These are phyloP conservation scores for Battus philenor DNA, from an alignment of 1,140 invertebrate genomes.

Conservation along the genomic window DNA sequence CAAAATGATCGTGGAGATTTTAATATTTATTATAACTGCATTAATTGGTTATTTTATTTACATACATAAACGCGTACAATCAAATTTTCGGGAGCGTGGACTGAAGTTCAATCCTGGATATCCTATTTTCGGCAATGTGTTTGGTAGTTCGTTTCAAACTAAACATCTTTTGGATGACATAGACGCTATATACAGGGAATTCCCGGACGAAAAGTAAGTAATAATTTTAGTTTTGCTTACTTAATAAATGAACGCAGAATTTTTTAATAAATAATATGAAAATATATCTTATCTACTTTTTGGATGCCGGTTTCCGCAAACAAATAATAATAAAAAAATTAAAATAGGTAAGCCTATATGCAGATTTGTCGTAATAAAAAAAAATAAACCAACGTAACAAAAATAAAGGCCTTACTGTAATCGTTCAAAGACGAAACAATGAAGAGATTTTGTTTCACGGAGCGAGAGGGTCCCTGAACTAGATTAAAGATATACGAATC, in stretches of 20 bases:
- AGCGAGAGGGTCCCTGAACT: no score
- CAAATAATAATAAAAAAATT: no score
- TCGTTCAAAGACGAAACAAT: no score
- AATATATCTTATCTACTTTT: conserved; percentile 39
- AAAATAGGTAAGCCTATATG: no score
- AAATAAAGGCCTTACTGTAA: no score
- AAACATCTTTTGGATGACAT: conserved; percentile 42
- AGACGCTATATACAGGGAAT: conserved; percentile 38
- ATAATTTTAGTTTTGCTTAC: conserved; percentile 14
- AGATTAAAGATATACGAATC: no score
- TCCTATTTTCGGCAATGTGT: conserved; percentile 48
- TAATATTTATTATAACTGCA: conserved; percentile 36
- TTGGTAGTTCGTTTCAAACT: conserved; percentile 27
- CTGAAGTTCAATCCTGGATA: conserved; percentile 40
- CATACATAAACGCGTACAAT: conserved; percentile 29
- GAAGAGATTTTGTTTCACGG: no score
- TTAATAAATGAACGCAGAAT: conserved; percentile 13
- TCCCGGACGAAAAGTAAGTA: conserved; percentile 52
- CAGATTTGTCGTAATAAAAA: no score
- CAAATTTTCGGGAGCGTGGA: conserved; percentile 24
- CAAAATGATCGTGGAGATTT: conserved; percentile 43
- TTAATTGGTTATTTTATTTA: conserved; percentile 32
- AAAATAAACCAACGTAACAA: no score
- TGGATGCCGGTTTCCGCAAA: no score
- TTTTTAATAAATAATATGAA: no score